A percentile compares a stretch with the other conserved stretches of the same genome.
phyloP scores from a whole-genome alignment of 1,140 invertebrate species.

The Achatina immaculata region DNA sequence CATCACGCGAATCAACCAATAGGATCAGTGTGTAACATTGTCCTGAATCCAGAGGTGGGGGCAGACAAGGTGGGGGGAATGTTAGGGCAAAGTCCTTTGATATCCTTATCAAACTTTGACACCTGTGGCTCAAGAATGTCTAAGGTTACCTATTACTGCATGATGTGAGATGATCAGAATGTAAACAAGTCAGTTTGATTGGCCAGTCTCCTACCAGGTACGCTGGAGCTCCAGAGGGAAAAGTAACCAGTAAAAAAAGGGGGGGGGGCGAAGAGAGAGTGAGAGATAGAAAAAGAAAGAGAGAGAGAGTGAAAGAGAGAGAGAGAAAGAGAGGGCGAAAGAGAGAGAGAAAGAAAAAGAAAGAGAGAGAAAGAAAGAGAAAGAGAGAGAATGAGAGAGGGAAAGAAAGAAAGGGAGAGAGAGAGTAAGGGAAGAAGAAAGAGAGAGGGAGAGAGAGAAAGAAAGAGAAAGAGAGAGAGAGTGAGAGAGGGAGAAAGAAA shows the following conservation, averaged over 20 bases:
- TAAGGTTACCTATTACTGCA: too few relatives aligned
- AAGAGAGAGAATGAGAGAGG: background rate
- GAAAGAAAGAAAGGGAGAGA: background rate
- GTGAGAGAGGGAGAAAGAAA: background rate
- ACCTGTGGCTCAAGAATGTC: too few relatives aligned
- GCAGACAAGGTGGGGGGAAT: too few relatives aligned
- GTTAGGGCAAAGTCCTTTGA: too few relatives aligned
- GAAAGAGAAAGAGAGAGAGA: background rate
- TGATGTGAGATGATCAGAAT: too few relatives aligned
- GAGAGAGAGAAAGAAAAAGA: background rate
- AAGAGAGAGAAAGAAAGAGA: background rate
- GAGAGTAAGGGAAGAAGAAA: background rate
- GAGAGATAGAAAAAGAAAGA: background rate
- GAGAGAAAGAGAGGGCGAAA: background rate
- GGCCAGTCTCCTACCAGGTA: too few relatives aligned
- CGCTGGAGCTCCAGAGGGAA: background rate
- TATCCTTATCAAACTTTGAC: too few relatives aligned
- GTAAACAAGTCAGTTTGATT: too few relatives aligned
- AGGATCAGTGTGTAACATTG: too few relatives aligned
- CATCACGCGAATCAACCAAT: too few relatives aligned
- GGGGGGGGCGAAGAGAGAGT: background rate
- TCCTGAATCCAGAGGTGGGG: too few relatives aligned
- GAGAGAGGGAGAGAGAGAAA: background rate
- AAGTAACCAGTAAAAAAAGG: too few relatives aligned
- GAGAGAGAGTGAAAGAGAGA: background rate